phyloP scores from a whole-genome alignment of 1,140 invertebrate genomes.

The Oryctes rhinoceros region DNA sequence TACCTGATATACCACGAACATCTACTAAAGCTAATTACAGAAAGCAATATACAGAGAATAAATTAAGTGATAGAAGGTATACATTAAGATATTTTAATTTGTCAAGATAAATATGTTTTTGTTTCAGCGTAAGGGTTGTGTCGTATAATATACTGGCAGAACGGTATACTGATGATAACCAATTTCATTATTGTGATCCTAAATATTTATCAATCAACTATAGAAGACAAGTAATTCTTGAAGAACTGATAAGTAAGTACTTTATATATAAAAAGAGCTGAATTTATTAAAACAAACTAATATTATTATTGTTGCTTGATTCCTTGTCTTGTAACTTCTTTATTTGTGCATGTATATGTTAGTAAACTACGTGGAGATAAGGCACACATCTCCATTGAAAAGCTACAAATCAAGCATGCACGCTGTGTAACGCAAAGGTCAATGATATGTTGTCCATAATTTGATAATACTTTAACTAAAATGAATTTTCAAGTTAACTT shows the following conservation, averaged over 20 bases:
- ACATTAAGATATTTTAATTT: background rate
- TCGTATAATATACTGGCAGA: conserved; percentile 91
- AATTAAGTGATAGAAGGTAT: conserved; percentile 64
- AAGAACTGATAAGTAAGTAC: conserved; percentile 78
- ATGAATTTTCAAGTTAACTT: too few species aligned
- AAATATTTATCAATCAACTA: conserved; percentile 85
- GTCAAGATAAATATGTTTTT: conserved; percentile 52
- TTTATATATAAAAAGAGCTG: too few species aligned
- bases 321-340: too few species aligned
- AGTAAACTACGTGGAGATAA: too few species aligned
- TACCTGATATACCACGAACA: conserved; percentile 68
- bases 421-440: too few species aligned
- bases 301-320: too few species aligned
- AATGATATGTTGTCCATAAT: too few species aligned
- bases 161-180: conserved; percentile 82
- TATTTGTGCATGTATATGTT: too few species aligned
- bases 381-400: too few species aligned
- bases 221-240: conserved; percentile 82
- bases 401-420: too few species aligned
- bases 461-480: too few species aligned
- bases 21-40: conserved; percentile 79
- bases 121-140: conserved; percentile 78
- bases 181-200: conserved; percentile 82
- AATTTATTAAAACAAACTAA: too few species aligned
- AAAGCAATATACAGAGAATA: conserved; percentile 71